phyloP scores from a whole-genome alignment of 2,113 vertebrate species.

The Ia io region DNA sequence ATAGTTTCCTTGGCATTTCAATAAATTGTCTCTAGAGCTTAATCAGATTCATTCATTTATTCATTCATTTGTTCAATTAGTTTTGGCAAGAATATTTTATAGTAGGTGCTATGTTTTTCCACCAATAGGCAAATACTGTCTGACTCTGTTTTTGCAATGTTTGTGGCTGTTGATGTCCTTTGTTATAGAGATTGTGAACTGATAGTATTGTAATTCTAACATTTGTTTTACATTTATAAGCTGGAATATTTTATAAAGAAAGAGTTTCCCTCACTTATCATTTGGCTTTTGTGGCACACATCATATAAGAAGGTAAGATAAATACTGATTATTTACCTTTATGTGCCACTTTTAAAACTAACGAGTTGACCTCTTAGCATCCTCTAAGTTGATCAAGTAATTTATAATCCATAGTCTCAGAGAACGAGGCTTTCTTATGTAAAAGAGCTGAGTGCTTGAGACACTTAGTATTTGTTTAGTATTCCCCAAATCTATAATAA shows the following conservation, averaged over 20 bases:
- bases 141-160: not conserved
- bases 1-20: not conserved
- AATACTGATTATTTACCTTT: not conserved
- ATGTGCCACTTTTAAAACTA: not conserved
- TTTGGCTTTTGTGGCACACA: not conserved
- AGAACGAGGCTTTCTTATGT: not conserved
- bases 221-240: not conserved
- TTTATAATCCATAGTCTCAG: not conserved
- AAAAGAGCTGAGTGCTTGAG: not conserved
- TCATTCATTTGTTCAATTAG: not conserved
- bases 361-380: not conserved
- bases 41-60: not conserved
- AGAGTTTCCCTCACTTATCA: not conserved
- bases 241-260: not conserved
- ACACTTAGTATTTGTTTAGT: not conserved
- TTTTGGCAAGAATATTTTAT: not conserved
- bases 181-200: not conserved
- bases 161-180: not conserved
- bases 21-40: not conserved
- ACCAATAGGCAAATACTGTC: not conserved
- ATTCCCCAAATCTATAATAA: not conserved
- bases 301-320: not conserved
- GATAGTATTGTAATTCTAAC: not conserved
- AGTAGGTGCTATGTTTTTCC: not conserved
- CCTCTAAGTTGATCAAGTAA: not conserved